A percentile compares a stretch with the other conserved stretches of the same genome.
These are phyloP conservation scores for Bellardia pandia DNA, from an alignment of 2,888 invertebrate species.

Conservation along the genomic window DNA sequence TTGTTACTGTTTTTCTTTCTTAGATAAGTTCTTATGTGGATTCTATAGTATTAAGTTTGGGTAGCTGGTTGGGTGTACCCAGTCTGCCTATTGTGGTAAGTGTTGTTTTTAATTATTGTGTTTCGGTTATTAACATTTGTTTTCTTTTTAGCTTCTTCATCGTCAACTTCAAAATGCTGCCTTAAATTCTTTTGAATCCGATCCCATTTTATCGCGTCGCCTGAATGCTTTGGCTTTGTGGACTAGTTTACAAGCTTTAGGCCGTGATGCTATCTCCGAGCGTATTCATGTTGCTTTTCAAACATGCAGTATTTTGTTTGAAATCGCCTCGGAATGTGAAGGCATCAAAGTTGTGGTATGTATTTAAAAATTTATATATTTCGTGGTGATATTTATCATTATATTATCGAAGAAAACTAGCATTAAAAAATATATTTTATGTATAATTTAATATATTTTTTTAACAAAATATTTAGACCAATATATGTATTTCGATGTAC, in stretches of 20 bases:
- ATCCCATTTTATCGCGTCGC: constrained; percentile 85
- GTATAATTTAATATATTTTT: no score
- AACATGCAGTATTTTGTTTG: constrained; percentile 86
- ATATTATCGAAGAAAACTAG: constrained; percentile 27
- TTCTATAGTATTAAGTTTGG: constrained; percentile 95
- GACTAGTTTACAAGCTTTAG: constrained; percentile 90
- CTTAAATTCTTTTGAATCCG: constrained; percentile 83
- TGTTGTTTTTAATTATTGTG: constrained; percentile 85
- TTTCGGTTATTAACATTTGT: constrained; percentile 75
- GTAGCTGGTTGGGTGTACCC: constrained; percentile 96
- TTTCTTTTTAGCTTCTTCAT: constrained; percentile 80
- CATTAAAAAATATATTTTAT: neutral
- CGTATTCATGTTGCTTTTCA: constrained; percentile 91
- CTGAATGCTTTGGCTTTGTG: constrained; percentile 93
- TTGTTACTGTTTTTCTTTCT: constrained; percentile 4
- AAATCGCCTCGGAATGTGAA: constrained; percentile 85
- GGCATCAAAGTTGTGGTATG: constrained; percentile 90
- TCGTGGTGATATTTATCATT: neutral
- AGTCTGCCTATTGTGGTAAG: constrained; percentile 95
- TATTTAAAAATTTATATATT: constrained; percentile 57
- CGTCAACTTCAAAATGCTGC: constrained; percentile 82
- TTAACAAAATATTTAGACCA: no score
- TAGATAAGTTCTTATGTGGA: constrained; percentile 88
- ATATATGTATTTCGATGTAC: no score
- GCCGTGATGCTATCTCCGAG: constrained; percentile 89